Conservation (phyloP, 2,888 invertebrate genomes). For the Notodonta dromedarius region DNA sequence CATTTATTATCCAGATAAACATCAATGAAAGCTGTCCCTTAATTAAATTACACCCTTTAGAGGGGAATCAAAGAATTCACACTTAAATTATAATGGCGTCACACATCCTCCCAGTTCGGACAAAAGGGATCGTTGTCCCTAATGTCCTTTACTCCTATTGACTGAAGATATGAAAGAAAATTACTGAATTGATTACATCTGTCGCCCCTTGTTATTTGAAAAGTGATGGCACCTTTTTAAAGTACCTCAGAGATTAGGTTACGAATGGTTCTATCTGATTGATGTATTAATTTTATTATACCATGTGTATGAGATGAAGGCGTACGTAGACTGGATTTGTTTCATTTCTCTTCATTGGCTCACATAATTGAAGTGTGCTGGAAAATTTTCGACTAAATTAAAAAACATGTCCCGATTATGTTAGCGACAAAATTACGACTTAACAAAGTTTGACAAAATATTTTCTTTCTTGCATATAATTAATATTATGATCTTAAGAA, state of each 20-base stretch:
- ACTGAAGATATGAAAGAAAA: constrained; percentile 27
- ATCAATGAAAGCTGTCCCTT: constrained; percentile 10
- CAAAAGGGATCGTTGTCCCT: constrained; percentile 19
- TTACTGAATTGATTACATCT: constrained; percentile 30
- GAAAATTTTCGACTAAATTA: too few relatives aligned
- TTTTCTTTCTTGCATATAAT: too few relatives aligned
- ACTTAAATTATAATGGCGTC: constrained; percentile 18
- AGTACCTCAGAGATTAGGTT: constrained; percentile 26
- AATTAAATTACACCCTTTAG: background rate
- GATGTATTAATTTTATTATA: background rate
- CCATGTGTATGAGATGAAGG: background rate
- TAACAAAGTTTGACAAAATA: too few relatives aligned
- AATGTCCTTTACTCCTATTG: constrained; percentile 14
- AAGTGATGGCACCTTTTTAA: constrained; percentile 25
- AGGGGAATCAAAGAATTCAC: constrained; percentile 16
- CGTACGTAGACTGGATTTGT: background rate
- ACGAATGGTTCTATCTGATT: constrained; percentile 11
- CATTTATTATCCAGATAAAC: background rate
- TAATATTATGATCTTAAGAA: too few relatives aligned
- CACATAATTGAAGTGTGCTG: too few relatives aligned
- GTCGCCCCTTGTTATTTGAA: constrained; percentile 24
- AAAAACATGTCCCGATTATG: too few relatives aligned
- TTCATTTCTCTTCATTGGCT: background rate
- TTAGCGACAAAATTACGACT: too few relatives aligned
- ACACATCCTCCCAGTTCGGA: constrained; percentile 17